Conservation (phyloP, 23 tunicate genomes). For the Clavelina lepadiformis region DNA sequence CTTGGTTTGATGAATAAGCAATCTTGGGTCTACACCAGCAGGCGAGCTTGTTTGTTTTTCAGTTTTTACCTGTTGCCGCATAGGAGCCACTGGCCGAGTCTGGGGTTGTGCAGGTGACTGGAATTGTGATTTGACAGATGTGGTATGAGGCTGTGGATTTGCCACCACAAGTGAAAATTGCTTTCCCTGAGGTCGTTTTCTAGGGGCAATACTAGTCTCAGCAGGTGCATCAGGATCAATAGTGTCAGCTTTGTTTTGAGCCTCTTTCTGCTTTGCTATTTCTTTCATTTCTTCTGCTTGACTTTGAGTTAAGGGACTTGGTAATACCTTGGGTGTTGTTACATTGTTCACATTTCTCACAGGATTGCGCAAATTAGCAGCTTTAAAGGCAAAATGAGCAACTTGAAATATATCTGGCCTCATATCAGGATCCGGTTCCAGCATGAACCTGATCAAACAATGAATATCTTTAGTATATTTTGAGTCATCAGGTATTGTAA, state of each 20-base stretch:
- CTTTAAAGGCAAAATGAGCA: slow-evolving; percentile 77
- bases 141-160: background rate
- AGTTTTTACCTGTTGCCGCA: background rate
- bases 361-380: slow-evolving; percentile 41
- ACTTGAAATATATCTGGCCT: slow-evolving; percentile 97
- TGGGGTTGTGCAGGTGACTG: background rate
- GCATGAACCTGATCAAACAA: slow-evolving; percentile 83
- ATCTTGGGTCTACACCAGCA: slow-evolving; percentile 41
- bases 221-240: slow-evolving; percentile 19
- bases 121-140: background rate
- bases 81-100: background rate
- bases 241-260: slow-evolving; percentile 20
- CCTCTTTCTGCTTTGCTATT: slow-evolving; percentile 42
- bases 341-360: slow-evolving; percentile 45
- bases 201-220: slow-evolving; percentile 93
- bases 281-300: slow-evolving; percentile 84
- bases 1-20: slow-evolving; percentile 59
- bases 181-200: slow-evolving; percentile 90
- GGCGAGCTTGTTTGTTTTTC: background rate
- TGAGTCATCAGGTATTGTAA: slow-evolving; percentile 96
- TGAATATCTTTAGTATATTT: slow-evolving; percentile 68
- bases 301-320: slow-evolving; percentile 57
- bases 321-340: slow-evolving; percentile 29
- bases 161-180: background rate
- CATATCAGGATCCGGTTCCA: slow-evolving; percentile 75